Percentiles rank a stretch among this genome's conserved stretches.
Conservation (phyloP, 64 coral and sea anemone genomes). For the Montipora cactus region DNA sequence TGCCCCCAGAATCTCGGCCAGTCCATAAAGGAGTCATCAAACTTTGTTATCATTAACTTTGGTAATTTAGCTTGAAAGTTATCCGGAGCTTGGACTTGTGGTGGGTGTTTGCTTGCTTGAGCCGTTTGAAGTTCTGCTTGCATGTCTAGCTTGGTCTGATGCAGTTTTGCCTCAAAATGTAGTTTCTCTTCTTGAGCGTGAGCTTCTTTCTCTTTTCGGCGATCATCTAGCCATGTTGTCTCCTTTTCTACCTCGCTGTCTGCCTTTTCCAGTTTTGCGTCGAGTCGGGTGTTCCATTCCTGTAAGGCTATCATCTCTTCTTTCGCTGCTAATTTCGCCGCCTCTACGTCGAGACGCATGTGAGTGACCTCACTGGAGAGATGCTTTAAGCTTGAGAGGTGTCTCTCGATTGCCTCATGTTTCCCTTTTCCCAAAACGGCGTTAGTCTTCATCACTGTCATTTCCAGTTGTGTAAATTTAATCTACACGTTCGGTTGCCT, state of each 20-base stretch:
- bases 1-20: constrained; percentile 67
- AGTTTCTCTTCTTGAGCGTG: neutral
- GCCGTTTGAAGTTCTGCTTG: neutral
- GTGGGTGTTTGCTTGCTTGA: neutral
- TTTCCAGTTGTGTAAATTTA: neutral
- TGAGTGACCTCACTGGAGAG: neutral
- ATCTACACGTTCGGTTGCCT: neutral
- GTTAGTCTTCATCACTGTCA: neutral
- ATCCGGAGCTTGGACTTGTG: neutral
- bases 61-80: constrained; percentile 48
- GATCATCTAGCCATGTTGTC: neutral
- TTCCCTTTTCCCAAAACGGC: neutral
- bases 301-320: neutral
- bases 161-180: neutral
- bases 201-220: neutral
- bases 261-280: neutral
- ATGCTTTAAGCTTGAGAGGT: neutral
- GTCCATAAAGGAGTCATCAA: constrained; percentile 56
- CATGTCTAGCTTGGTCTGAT: neutral
- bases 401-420: neutral
- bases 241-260: neutral
- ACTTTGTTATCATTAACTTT: constrained; percentile 59
- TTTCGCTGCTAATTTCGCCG: neutral
- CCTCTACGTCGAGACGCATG: neutral
- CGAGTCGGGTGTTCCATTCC: neutral